Conservation (phyloP, 2,888 invertebrate genomes). For the Drosophila pegasa region DNA sequence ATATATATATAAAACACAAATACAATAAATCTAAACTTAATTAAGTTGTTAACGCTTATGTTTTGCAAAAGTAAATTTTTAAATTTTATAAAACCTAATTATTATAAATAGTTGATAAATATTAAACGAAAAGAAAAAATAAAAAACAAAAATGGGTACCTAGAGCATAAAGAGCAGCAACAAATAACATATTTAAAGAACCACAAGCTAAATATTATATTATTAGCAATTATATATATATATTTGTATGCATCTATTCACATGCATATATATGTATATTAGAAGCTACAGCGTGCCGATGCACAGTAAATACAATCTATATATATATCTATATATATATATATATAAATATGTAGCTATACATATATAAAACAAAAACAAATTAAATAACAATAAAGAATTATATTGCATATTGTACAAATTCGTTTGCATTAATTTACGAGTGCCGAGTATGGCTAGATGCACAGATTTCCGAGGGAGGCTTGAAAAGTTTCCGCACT, state of each 20-base stretch:
- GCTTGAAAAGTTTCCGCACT: not conserved
- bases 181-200: constrained; percentile 75
- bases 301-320: constrained; percentile 42
- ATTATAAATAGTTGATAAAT: constrained; percentile 50
- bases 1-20: constrained; percentile 42
- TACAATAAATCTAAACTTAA: constrained; percentile 54
- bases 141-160: constrained; percentile 61
- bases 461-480: not conserved
- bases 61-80: constrained; percentile 70
- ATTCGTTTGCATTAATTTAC: constrained; percentile 22
- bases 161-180: constrained; percentile 73
- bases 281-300: constrained; percentile 53
- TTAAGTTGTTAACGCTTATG: constrained; percentile 80
- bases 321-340: constrained; percentile 26
- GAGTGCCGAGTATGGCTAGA: not conserved
- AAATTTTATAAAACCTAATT: constrained; percentile 60
- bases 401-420: constrained; percentile 80
- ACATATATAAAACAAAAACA: constrained; percentile 33
- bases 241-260: constrained; percentile 28
- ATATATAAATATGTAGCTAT: constrained; percentile 29
- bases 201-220: constrained; percentile 71
- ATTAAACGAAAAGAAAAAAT: constrained; percentile 22
- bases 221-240: constrained; percentile 49
- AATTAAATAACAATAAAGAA: constrained; percentile 80
- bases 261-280: constrained; percentile 45